Percentiles rank a stretch among this genome's conserved stretches.
phyloP scores from a whole-genome alignment of 2,888 invertebrate species.

The Aphidius colemani region DNA sequence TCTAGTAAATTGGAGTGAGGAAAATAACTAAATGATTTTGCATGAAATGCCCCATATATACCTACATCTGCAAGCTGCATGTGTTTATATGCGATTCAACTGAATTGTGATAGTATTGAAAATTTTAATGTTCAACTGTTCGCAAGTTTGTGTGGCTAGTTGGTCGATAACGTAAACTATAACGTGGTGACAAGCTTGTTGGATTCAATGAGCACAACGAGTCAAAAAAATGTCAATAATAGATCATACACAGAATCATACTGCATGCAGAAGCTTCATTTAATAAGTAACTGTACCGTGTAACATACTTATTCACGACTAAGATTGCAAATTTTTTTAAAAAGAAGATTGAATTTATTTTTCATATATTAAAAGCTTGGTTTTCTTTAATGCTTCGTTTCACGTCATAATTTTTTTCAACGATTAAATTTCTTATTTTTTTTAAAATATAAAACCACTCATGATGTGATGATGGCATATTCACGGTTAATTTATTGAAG shows the following conservation, averaged over 20 bases:
- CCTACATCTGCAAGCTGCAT: too few relatives aligned
- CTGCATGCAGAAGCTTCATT: conserved; percentile 29
- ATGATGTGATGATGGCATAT: too few relatives aligned
- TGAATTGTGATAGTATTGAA: too few relatives aligned
- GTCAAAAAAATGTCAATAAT: conserved; percentile 11
- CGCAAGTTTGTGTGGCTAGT: too few relatives aligned
- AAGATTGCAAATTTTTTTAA: conserved; percentile 35
- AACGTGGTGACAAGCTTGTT: too few relatives aligned
- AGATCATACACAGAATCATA: conserved; percentile 23
- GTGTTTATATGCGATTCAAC: too few relatives aligned
- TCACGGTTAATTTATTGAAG: too few relatives aligned
- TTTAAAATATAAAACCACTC: neutral
- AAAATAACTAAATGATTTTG: too few relatives aligned
- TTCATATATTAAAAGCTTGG: conserved; percentile 51
- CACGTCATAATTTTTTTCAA: conserved; percentile 18
- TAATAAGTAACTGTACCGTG: conserved; percentile 35
- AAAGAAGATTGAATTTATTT: conserved; percentile 52
- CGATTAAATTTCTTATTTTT: neutral
- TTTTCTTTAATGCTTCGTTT: conserved; percentile 36
- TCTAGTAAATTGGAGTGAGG: too few relatives aligned
- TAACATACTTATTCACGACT: conserved; percentile 48
- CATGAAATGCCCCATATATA: too few relatives aligned
- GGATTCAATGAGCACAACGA: neutral
- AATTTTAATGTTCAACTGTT: too few relatives aligned
- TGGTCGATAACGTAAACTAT: too few relatives aligned